Evolutionary conservation across 2,797 vertebrate species (phyloP).

Genomic region (Macrochelys suwanniensis): DNA sequence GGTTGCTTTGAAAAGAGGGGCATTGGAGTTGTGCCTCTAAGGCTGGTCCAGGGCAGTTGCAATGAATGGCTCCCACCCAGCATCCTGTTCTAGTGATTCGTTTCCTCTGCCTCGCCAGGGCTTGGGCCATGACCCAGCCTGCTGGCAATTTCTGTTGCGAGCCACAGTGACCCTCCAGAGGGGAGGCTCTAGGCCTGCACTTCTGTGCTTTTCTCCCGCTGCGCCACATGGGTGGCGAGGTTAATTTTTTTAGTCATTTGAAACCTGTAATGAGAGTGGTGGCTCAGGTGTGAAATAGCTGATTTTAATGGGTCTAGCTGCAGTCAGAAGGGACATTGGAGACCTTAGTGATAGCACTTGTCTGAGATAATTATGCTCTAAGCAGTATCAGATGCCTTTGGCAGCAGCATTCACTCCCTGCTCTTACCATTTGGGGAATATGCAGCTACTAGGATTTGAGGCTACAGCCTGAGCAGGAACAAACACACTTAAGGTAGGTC

Average conservation of each 20-base stretch:
- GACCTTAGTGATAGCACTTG: fast-evolving
- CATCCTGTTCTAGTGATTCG: no score
- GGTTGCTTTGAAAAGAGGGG: not conserved
- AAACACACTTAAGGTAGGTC: no score
- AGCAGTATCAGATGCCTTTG: not conserved
- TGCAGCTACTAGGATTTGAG: not conserved
- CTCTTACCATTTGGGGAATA: not conserved
- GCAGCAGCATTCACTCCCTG: fast-evolving
- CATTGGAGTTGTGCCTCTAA: not conserved
- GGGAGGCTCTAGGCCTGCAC: no score
- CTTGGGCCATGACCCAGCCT: no score
- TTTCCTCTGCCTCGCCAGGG: no score
- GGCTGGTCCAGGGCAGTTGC: not conserved
- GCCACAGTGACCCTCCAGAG: no score
- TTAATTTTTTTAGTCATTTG: not conserved
- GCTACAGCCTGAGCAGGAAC: not conserved
- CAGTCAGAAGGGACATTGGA: not conserved
- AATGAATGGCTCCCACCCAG: no score
- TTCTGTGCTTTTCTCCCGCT: no score
- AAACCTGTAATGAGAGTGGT: fast-evolving
- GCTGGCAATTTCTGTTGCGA: no score
- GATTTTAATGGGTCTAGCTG: not conserved
- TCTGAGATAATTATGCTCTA: not conserved
- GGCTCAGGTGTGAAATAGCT: not conserved
- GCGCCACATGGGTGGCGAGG: not conserved